These are phyloP conservation scores for Pantherophis vulpinus DNA, from an alignment of 2,797 vertebrate genomes.

Conservation along the genomic window DNA sequence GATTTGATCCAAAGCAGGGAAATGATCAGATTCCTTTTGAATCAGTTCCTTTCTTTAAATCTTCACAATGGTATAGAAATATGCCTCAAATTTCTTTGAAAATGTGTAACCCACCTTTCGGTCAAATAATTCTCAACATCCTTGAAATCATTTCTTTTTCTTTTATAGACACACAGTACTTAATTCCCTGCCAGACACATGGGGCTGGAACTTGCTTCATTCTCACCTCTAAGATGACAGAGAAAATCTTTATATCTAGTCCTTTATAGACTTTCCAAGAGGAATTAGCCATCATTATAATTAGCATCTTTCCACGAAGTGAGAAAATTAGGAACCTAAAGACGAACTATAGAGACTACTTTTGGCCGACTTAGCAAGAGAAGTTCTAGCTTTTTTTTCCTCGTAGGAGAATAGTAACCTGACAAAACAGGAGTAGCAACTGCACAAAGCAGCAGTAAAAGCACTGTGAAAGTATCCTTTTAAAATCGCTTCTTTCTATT, in stretches of 20 bases:
- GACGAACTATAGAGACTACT: constrained; percentile 3
- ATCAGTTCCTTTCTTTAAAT: not conserved
- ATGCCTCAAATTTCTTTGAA: not conserved
- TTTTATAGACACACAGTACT: not conserved
- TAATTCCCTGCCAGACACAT: too few relatives aligned
- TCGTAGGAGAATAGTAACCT: constrained; percentile 16
- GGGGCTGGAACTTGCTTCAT: not conserved
- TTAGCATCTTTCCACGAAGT: constrained; percentile 21
- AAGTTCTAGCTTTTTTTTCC: too few relatives aligned
- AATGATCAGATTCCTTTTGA: not conserved
- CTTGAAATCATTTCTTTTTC: not conserved
- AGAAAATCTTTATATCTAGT: not conserved
- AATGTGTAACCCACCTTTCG: not conserved
- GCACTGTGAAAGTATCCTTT: not conserved
- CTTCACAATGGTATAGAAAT: not conserved
- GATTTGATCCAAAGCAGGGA: not conserved
- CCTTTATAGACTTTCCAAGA: not conserved
- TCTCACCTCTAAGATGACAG: not conserved
- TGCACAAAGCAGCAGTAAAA: constrained; percentile 40
- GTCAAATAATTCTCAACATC: not conserved
- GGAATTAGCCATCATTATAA: not conserved
- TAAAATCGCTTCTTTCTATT: constrained; percentile 10
- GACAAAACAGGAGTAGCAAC: not conserved
- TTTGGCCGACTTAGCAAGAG: constrained; percentile 36
- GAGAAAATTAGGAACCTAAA: constrained; percentile 32